Evolutionary conservation across 2,113 vertebrate genomes (phyloP).

Genomic region (Symphodus melops): DNA sequence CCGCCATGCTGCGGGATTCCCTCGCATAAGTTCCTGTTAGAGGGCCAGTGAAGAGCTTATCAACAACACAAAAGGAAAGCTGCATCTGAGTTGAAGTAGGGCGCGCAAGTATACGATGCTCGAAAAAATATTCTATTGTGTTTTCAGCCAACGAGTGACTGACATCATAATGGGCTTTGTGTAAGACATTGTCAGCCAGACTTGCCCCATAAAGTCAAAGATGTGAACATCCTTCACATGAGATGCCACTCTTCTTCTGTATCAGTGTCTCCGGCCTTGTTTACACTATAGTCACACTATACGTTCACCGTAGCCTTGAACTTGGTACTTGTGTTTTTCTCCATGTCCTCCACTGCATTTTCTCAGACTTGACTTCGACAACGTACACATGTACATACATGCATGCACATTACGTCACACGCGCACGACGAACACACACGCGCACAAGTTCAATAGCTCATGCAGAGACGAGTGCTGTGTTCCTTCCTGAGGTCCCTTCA

Average conservation of each 20-base stretch:
- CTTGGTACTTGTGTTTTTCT: conserved; percentile 44
- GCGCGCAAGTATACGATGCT: background rate
- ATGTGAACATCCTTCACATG: conserved; percentile 25
- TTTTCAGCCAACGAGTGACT: background rate
- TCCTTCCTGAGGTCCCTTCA: conserved; percentile 76
- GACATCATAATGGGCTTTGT: background rate
- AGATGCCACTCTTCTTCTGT: conserved; percentile 20
- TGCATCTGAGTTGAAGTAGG: too few species aligned
- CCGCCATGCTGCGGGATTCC: too few species aligned
- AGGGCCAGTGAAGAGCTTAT: background rate
- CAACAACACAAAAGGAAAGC: too few species aligned
- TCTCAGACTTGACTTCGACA: conserved; percentile 20
- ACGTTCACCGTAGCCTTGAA: conserved; percentile 29
- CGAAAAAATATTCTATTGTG: background rate
- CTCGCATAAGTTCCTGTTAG: too few species aligned
- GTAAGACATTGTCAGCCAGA: background rate
- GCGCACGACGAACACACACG: conserved; percentile 4
- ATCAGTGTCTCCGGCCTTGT: conserved; percentile 24
- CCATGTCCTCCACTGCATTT: conserved; percentile 54
- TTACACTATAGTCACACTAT: conserved; percentile 9
- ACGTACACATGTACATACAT: conserved; percentile 8
- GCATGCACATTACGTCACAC: conserved; percentile 11
- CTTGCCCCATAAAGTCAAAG: background rate
- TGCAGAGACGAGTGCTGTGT: conserved; percentile 66
- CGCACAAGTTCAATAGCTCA: conserved; percentile 47